Base-by-base conservation (phyloP, 2,888 invertebrate genomes). In the Phania funesta region DNA sequence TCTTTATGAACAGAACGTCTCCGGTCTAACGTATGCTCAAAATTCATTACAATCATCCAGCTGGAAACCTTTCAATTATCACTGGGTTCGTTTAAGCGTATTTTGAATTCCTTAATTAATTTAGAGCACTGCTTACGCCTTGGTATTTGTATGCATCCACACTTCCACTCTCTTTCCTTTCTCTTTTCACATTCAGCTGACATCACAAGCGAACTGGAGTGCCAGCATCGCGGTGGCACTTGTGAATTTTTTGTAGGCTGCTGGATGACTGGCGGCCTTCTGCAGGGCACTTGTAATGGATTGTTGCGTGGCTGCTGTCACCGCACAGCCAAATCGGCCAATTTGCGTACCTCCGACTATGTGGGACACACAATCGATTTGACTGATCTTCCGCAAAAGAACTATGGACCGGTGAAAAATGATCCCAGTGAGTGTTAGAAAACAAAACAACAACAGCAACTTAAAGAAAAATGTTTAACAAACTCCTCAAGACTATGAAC, bases 221-320 rank as follows among this genome's bases (percentile, higher is more conserved):
- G 91, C 85, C 91, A 91, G 85, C 90, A 91, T 85, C 90, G 91
- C 56, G 96, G 95, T 80, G 95, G 96, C 73, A 95, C 94, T 84
- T 97, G 97, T 91, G 97, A 97, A 91, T 97, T 97, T 92, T 97
- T 97, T 93, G 93, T 97, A 88, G 94, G 95, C 91, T 97, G 97
- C 92, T 97, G 97, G 97, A 94, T 97, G 93, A 94, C 95, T 80
- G 96, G 96, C 86, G 97, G 97, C 80, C 93, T 96, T 77, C 92
- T 97, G 88, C 96, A 97, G 88, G 96, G 96, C 85, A 94, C 96
- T 84, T 97, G 97, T 91, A 94, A 95, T 85, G 94, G 95, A 81
- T 92, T 97, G 85, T 93, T 97, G 86, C 95, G 94, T 89, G 96
- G 96, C 85, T 97, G 97, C 93, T 97, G 97, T 91, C 95, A 95